These are phyloP conservation scores for Adrianichthys oophorus DNA, from an alignment of 2,797 vertebrate genomes.

Conservation along the genomic window DNA sequence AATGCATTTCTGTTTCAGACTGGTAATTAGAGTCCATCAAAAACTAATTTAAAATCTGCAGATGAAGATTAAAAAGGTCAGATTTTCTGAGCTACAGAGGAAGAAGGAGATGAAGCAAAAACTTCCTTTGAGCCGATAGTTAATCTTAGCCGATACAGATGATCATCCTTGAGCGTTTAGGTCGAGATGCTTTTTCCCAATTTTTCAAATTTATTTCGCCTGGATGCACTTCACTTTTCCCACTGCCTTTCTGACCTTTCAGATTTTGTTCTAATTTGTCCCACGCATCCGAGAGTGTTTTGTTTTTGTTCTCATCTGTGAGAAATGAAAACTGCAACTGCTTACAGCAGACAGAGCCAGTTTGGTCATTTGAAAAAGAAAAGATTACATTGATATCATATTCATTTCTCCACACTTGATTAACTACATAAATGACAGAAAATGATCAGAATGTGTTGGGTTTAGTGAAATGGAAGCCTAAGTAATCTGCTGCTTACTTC, in stretches of 20 bases:
- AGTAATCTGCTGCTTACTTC: slow-evolving; percentile 8
- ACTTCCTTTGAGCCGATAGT: slow-evolving; percentile 23
- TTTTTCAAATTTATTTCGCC: slow-evolving; percentile 6
- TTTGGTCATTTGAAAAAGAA: no score
- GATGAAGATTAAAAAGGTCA: slow-evolving; percentile 42
- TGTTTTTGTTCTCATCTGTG: not conserved
- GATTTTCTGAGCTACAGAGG: slow-evolving; percentile 13
- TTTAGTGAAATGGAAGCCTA: not conserved
- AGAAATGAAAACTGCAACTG: not conserved
- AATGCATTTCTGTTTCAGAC: slow-evolving; percentile 20
- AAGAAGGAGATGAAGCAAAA: slow-evolving; percentile 8
- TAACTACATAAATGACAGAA: no score
- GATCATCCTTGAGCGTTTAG: slow-evolving; percentile 16
- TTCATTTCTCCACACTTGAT: no score
- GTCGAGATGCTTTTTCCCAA: slow-evolving; percentile 6
- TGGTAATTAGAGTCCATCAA: slow-evolving; percentile 41
- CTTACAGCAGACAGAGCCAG: not conserved
- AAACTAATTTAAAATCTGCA: slow-evolving; percentile 43
- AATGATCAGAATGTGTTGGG: no score
- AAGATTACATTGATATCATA: no score
- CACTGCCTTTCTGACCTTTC: slow-evolving; percentile 2
- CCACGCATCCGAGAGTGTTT: not conserved
- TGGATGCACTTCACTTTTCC: slow-evolving; percentile 4
- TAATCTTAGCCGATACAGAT: slow-evolving; percentile 33
- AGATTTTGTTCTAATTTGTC: slow-evolving; percentile 1